Conservation (phyloP, 2,888 invertebrate genomes). For the Apodemia mormo region DNA sequence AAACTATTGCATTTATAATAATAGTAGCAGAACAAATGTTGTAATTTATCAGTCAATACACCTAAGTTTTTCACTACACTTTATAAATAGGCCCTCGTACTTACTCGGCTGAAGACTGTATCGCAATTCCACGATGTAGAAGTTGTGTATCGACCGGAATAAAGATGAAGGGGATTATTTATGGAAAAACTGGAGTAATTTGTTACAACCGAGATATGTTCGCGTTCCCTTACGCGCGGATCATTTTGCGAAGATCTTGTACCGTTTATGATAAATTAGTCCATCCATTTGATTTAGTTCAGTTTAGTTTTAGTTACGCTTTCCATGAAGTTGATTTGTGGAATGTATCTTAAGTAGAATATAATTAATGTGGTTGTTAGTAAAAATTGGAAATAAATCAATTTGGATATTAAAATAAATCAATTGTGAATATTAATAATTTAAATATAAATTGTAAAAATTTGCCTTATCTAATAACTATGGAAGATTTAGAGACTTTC, state of each 20-base stretch:
- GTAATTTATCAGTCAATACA: neutral
- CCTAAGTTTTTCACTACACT: neutral
- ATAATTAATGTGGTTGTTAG: no score
- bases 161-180: slow-evolving; percentile 49
- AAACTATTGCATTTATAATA: no score
- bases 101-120: slow-evolving; percentile 12
- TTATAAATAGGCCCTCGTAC: slow-evolving; percentile 23
- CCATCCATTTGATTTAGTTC: neutral
- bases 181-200: slow-evolving; percentile 56
- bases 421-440: no score
- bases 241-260: slow-evolving; percentile 35
- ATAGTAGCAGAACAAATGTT: no score
- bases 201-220: slow-evolving; percentile 53
- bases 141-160: slow-evolving; percentile 40
- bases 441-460: no score
- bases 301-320: neutral
- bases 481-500: no score
- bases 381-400: no score
- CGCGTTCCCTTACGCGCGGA: slow-evolving; percentile 36
- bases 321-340: neutral
- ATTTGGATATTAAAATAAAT: no score
- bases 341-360: no score
- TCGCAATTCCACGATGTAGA: slow-evolving; percentile 28
- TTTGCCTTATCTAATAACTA: no score
- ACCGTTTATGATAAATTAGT: slow-evolving; percentile 5